These are phyloP conservation scores for Ophiothrix spiculata DNA, from an alignment of 35 echinoderm and acorn worm genomes.

Conservation along the genomic window DNA sequence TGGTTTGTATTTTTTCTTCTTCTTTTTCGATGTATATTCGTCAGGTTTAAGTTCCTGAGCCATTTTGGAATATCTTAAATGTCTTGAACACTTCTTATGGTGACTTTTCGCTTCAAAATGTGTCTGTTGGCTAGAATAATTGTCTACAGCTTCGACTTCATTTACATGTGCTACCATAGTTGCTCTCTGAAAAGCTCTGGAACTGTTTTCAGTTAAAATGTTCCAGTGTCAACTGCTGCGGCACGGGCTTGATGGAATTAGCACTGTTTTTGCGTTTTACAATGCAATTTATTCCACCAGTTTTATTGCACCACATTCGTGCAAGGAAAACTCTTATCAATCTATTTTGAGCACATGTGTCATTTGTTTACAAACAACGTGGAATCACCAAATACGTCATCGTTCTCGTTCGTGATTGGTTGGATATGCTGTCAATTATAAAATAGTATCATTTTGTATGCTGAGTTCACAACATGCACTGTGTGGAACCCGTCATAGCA, in stretches of 20 bases:
- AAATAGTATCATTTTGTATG: background rate
- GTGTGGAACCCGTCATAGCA: no score
- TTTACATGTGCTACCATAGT: background rate
- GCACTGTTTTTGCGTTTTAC: background rate
- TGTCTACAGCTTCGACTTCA: background rate
- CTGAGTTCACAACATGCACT: no score
- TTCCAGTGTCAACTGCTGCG: no score
- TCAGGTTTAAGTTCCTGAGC: no score
- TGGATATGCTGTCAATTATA: background rate
- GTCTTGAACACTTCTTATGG: background rate
- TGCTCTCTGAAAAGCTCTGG: no score
- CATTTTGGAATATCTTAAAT: background rate
- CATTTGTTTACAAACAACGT: background rate
- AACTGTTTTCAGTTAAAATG: no score
- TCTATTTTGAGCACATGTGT: background rate
- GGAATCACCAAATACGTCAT: background rate
- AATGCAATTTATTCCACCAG: background rate
- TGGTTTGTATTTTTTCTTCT: constrained; percentile 14
- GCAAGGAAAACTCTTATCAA: background rate
- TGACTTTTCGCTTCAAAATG: background rate
- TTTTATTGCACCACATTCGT: background rate
- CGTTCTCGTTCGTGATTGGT: background rate
- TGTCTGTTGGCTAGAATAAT: background rate
- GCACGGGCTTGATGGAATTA: background rate
- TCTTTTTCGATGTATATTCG: background rate